These are phyloP conservation scores for Drosophila repleta DNA, from an alignment of 1,140 invertebrate genomes.

Conservation along the genomic window DNA sequence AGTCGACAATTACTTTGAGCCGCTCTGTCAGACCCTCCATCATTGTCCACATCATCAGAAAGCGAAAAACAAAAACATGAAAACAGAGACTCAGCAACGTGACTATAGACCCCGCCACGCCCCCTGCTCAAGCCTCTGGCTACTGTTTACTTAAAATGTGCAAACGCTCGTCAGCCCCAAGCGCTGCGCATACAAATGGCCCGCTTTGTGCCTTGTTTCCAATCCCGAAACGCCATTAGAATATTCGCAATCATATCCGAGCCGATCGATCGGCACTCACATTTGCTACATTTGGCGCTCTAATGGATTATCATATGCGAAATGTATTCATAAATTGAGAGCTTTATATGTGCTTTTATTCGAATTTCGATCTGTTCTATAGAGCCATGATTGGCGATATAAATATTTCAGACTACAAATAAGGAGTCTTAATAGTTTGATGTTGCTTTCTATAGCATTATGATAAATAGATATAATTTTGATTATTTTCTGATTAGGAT, in stretches of 20 bases:
- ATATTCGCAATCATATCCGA: constrained; percentile 27
- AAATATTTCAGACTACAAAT: too few relatives aligned
- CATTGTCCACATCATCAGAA: constrained; percentile 58
- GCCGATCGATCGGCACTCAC: background rate
- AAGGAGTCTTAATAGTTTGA: too few relatives aligned
- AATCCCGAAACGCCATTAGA: constrained; percentile 59
- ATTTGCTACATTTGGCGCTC: constrained; percentile 6
- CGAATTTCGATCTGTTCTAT: background rate
- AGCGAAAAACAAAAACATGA: background rate
- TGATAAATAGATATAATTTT: background rate
- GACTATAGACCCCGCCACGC: constrained; percentile 15
- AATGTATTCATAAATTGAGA: background rate
- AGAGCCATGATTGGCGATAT: background rate
- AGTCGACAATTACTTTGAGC: constrained; percentile 58
- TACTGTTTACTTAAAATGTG: constrained; percentile 49
- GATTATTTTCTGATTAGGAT: background rate
- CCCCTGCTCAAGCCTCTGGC: constrained; percentile 1
- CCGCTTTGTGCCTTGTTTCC: constrained; percentile 25
- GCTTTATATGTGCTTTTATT: constrained; percentile 6
- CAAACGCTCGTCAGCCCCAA: constrained; percentile 45
- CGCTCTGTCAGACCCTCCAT: constrained; percentile 47
- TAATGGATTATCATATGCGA: constrained; percentile 8
- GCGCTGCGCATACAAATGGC: constrained; percentile 63
- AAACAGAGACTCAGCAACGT: constrained; percentile 21
- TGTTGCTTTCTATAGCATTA: background rate